Base-by-base conservation (phyloP, 2,888 invertebrate genomes). In the Thymelicus acteon region DNA sequence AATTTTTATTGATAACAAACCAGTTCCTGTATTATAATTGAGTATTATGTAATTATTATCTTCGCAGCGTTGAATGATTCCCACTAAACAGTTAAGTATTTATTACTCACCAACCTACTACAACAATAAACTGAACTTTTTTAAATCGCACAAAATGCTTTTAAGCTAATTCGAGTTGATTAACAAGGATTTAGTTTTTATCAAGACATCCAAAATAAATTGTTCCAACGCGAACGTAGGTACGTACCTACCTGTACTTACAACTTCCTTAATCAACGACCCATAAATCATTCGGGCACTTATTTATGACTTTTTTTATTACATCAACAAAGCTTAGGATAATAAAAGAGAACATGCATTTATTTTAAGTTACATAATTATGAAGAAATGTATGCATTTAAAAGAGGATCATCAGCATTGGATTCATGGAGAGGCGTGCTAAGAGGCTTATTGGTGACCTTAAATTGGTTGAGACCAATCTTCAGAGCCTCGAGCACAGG, bases 251-350 rank as follows among this genome's bases (percentile, higher is more conserved):
- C n/a, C n/a, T n/a, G n/a, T n/a, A n/a, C n/a, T n/a, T n/a, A n/a
- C n/a, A 52, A 52, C 49, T 52, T 52, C 49, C 49, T 49, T 52
- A 52, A 52, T 52, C 15, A 52, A 52, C 49, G 19, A 19, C 19
- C 19, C 15, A 52, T 52, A 52, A 52, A 8, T 52, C 49, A 52
- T 52, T 15, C 49, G 19, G 19, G 4, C 19, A 44, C 44, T 2
- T 44, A 44, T 44, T 44, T 44, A 44, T 8, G 44, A 44, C 44
- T 44, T 44, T 44, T 44, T 10, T 44, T 49, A 49, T 49, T 49
- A 49, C 15, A 15, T 4, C 49, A 49, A 7, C 49, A 7, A 15
- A 49, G 49, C 19, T 15, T 15, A 49, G 15, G 2, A 49, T 10
- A 15, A 15, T 6, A 15, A 49, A 15, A 1, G 49, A 7, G 15